Conservation (phyloP, 2,888 invertebrate species). For the Scaptodrosophila latifasciaeformis region DNA sequence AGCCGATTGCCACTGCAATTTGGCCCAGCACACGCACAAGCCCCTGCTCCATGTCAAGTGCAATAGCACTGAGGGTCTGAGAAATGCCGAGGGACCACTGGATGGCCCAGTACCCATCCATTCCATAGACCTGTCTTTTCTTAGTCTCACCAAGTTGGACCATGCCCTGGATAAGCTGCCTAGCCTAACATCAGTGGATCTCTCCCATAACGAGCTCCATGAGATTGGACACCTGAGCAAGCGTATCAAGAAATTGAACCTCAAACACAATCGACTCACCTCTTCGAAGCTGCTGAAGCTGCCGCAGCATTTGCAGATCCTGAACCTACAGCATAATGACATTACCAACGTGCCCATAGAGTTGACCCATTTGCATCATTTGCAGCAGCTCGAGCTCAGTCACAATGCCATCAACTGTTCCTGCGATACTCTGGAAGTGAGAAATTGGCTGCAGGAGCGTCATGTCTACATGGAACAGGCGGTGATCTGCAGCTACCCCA, state of each 20-base stretch:
- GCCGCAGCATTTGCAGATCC: constrained; percentile 78
- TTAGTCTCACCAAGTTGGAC: constrained; percentile 78
- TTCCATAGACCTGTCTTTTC: constrained; percentile 80
- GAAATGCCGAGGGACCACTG: constrained; percentile 33
- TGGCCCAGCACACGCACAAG: constrained; percentile 55
- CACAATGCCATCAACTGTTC: constrained; percentile 84
- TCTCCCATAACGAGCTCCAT: constrained; percentile 80
- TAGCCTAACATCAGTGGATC: constrained; percentile 79
- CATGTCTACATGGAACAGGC: constrained; percentile 77
- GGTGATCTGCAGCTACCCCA: constrained; percentile 78
- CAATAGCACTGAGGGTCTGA: constrained; percentile 64
- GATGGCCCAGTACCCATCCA: constrained; percentile 67
- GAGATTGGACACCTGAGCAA: constrained; percentile 79
- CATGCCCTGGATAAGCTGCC: constrained; percentile 78
- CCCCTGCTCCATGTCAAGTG: constrained; percentile 72
- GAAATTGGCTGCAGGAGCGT: constrained; percentile 78
- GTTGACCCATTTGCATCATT: constrained; percentile 75
- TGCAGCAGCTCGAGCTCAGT: constrained; percentile 80
- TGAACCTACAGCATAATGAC: constrained; percentile 80
- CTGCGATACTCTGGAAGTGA: constrained; percentile 80
- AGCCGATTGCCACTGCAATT: constrained; percentile 65
- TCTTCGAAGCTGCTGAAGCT: constrained; percentile 77
- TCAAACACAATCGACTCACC: constrained; percentile 79
- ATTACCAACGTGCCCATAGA: constrained; percentile 79
- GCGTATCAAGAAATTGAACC: constrained; percentile 78